phyloP scores from a whole-genome alignment of 2,113 vertebrate genomes.

The Accipiter virgatus region DNA sequence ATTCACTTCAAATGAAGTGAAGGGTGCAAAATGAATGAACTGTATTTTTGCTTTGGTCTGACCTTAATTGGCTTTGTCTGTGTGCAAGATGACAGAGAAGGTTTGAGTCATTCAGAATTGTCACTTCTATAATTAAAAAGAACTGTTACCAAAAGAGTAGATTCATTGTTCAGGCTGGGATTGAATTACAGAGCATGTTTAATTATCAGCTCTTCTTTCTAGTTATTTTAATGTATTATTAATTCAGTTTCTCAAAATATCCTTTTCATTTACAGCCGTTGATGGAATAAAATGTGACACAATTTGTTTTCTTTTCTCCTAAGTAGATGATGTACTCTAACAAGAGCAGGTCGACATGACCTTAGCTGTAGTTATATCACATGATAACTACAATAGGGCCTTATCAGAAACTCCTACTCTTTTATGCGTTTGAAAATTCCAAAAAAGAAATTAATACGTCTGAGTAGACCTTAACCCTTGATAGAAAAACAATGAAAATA shows the following conservation, averaged over 20 bases:
- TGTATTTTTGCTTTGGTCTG: conserved; percentile 21
- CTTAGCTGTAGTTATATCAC: conserved; percentile 68
- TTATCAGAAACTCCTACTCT: conserved; percentile 64
- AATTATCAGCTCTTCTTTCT: conserved; percentile 62
- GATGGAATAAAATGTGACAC: conserved; percentile 70
- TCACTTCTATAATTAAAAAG: conserved; percentile 67
- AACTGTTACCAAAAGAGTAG: conserved; percentile 49
- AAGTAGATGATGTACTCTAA: conserved; percentile 67
- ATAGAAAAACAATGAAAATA: not conserved
- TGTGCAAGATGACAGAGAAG: conserved; percentile 41
- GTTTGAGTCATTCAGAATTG: conserved; percentile 36
- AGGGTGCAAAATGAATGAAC: not conserved
- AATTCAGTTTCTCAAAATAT: conserved; percentile 70
- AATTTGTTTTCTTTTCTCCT: conserved; percentile 74
- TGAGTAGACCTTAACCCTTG: conserved; percentile 43
- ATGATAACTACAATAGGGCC: conserved; percentile 57
- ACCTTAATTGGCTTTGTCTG: conserved; percentile 41
- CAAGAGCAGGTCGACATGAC: conserved; percentile 70
- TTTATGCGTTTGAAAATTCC: conserved; percentile 51
- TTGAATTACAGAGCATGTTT: conserved; percentile 60
- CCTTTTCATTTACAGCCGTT: conserved; percentile 59
- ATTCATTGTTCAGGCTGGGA: conserved; percentile 36
- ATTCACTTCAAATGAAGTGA: too few species aligned
- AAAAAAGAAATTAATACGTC: conserved; percentile 26
- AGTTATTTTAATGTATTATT: conserved; percentile 70